Conservation (phyloP, 2,113 vertebrate genomes). For the Sakesphorus luctuosus region DNA sequence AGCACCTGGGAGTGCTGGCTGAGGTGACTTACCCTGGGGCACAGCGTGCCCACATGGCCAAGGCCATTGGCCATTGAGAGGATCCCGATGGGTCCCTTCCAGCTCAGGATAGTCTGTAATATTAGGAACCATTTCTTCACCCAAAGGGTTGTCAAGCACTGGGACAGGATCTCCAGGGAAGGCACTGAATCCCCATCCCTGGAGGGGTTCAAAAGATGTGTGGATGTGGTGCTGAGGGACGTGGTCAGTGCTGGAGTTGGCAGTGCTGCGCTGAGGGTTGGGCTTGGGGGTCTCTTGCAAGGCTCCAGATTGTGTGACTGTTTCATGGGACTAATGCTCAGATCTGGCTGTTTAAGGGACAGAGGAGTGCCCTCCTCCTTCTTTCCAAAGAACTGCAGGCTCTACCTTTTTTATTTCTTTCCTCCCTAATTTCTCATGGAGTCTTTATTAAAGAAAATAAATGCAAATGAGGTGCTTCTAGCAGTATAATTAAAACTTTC, state of each 20-base stretch:
- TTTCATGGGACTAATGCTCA: neutral
- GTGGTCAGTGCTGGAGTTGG: neutral
- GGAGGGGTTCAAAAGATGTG: neutral
- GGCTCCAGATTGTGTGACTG: neutral
- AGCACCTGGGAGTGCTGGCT: neutral
- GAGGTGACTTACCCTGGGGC: too few relatives aligned
- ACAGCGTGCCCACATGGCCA: neutral
- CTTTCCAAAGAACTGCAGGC: constrained; percentile 11
- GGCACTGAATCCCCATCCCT: neutral
- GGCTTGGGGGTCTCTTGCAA: neutral
- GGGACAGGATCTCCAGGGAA: neutral
- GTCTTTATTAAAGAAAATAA: constrained; percentile 75
- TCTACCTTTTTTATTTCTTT: neutral
- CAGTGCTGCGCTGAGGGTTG: neutral
- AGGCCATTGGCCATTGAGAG: too few relatives aligned
- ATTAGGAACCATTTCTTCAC: neutral
- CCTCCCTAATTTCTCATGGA: neutral
- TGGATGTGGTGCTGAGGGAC: neutral
- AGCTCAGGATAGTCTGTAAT: neutral
- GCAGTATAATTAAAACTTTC: constrained; percentile 80
- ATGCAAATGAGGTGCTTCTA: constrained; percentile 77
- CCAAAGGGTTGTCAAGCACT: neutral
- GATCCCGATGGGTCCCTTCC: too few relatives aligned
- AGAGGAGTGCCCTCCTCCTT: neutral
- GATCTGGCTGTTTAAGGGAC: neutral